Conservation (phyloP, 2,797 vertebrate species). For the Chelmon rostratus region DNA sequence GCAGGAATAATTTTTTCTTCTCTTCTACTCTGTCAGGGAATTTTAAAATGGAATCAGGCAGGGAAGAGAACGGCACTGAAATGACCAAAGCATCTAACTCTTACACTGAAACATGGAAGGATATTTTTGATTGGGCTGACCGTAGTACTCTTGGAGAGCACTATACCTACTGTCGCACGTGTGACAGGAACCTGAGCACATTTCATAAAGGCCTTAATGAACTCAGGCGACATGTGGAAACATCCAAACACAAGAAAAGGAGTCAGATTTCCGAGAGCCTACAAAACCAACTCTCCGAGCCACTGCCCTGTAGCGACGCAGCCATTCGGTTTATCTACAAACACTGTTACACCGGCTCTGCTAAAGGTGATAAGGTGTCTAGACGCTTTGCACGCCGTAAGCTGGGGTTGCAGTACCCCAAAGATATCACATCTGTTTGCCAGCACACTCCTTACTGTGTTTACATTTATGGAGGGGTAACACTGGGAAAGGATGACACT, state of each 20-base stretch:
- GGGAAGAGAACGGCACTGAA: slow-evolving; percentile 20
- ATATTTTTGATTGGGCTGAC: slow-evolving; percentile 70
- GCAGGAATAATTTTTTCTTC: not conserved
- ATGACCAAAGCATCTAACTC: not conserved
- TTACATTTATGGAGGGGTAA: slow-evolving; percentile 80
- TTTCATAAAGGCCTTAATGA: slow-evolving; percentile 57
- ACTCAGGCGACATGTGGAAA: slow-evolving; percentile 74
- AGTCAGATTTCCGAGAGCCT: not conserved
- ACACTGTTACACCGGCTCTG: slow-evolving; percentile 57
- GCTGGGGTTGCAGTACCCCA: slow-evolving; percentile 76
- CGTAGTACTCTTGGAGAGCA: slow-evolving; percentile 71
- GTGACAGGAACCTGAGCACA: slow-evolving; percentile 69
- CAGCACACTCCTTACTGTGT: slow-evolving; percentile 82
- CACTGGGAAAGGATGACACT: slow-evolving; percentile 50
- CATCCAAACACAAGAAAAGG: slow-evolving; percentile 70
- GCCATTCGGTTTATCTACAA: slow-evolving; percentile 77
- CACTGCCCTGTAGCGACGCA: slow-evolving; percentile 64
- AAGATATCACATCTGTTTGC: slow-evolving; percentile 73
- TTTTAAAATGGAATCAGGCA: slow-evolving; percentile 18
- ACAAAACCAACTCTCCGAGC: not conserved
- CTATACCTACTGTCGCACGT: slow-evolving; percentile 79
- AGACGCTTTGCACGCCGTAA: slow-evolving; percentile 62
- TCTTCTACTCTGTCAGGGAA: slow-evolving; percentile 46
- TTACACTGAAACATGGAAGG: slow-evolving; percentile 77
- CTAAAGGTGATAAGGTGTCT: slow-evolving; percentile 39